Evolutionary conservation across 2,113 vertebrate genomes (phyloP), one percentile per base, ranked within the genome.

Genomic region (Anthoscopus minutus): DNA sequence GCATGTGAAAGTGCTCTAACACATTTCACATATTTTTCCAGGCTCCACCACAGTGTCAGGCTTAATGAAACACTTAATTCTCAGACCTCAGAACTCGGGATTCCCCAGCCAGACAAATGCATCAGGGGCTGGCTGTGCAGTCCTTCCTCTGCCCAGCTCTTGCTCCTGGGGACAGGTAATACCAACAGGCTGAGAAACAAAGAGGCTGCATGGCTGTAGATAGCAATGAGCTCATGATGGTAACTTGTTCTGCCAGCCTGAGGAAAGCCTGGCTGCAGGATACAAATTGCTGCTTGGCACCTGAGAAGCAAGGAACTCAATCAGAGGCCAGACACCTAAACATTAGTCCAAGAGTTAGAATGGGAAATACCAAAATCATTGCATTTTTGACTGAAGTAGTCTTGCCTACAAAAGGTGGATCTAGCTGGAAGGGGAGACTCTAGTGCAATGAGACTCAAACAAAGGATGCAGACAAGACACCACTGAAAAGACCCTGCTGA

Each of bases 61-160:
- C 72, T 88, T 93, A 95, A 96, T 94, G 93, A 96, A 97, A 95
- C 93, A 95, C 95, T 91, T 91, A 91, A 92, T 95, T 95, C 92
- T 45, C 76, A 93, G 51, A 86, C 79, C 56, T 81, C 85, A 80
- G 70, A 70, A 54, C 15, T 44, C 0, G 0, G 19, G 81, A 70
- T 89, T 88, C 81, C 62, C 51, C 78, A 80, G 60, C 4, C 13
- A 92, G 85, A 88, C 30, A 95, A 86, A 60, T 25, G 44, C 66
- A 86, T 13, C 2, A 3, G 47, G 56, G 58, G 38, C 37, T 66
- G 88, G 33, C 66, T 93, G 54, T 54, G 74, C 56, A 88, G 50
- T 50, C 76, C 79, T 50, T 83, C 44, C 64, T 81, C 62, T 93
- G 79, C 50, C 45, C 37, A 70, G 4, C 33, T 4, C 35, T 81